Evolutionary conservation across 2,113 vertebrate species (phyloP).

Genomic region (Lichenostomus cassidix): DNA sequence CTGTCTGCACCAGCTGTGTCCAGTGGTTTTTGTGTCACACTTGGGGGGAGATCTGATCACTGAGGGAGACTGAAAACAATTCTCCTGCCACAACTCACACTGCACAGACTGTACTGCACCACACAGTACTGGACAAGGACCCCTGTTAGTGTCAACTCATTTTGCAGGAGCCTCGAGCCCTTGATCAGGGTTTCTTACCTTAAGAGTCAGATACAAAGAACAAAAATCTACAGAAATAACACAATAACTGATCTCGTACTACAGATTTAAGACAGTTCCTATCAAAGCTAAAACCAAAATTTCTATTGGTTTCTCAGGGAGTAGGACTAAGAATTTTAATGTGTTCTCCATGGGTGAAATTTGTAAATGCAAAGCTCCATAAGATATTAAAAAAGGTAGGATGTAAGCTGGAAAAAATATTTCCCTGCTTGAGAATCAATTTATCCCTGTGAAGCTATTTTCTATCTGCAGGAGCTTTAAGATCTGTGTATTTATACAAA

Average conservation of each 20-base stretch:
- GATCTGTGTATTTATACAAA: conserved; percentile 11
- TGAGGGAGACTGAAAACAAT: background rate
- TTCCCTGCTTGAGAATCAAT: background rate
- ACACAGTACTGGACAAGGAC: background rate
- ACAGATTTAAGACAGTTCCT: background rate
- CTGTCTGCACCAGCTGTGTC: background rate
- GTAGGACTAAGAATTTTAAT: background rate
- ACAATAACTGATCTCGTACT: background rate
- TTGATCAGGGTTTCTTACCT: background rate
- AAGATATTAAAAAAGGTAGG: background rate
- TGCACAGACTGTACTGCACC: background rate
- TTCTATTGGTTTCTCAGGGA: background rate
- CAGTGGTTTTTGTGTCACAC: background rate
- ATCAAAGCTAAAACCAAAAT: background rate
- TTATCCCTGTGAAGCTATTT: background rate
- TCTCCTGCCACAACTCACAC: background rate
- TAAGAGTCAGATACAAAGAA: background rate
- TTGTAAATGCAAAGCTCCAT: background rate
- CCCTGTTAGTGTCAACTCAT: background rate
- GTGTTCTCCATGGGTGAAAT: background rate
- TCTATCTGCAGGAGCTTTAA: background rate
- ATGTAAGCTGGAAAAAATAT: background rate
- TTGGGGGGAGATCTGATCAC: background rate
- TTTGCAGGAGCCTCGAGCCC: background rate
- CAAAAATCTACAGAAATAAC: background rate